These are phyloP conservation scores for Zosterops pallidus DNA, from an alignment of 2,113 vertebrate genomes.

Conservation along the genomic window DNA sequence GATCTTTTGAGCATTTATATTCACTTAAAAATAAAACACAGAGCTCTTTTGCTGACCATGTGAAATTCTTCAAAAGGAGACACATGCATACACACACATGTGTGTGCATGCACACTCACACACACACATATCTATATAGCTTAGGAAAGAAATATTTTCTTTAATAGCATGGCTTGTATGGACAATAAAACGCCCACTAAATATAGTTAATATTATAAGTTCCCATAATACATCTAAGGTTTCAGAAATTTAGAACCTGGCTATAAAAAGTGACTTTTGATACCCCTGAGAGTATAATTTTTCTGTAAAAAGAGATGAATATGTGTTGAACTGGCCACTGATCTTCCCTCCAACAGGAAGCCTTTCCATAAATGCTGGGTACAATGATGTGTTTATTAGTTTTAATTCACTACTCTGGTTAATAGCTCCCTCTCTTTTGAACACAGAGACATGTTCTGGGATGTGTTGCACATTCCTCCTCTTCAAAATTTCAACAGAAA, in stretches of 20 bases:
- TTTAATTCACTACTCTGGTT: background rate
- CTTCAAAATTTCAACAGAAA: constrained; percentile 7
- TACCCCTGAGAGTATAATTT: background rate
- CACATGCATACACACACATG: background rate
- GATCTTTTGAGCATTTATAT: background rate
- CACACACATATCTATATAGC: rapidly evolving
- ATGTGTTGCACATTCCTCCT: background rate
- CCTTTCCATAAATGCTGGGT: background rate
- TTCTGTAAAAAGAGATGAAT: background rate
- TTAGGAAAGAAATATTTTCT: background rate
- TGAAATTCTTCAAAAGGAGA: background rate
- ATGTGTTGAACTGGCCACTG: background rate
- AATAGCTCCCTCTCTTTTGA: background rate
- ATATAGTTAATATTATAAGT: constrained; percentile 34
- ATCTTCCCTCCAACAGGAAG: background rate
- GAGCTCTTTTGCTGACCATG: background rate
- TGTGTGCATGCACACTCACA: rapidly evolving
- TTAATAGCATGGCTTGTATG: background rate
- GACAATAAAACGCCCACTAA: background rate
- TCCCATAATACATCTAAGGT: background rate
- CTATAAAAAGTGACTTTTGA: constrained; percentile 5
- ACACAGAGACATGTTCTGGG: background rate
- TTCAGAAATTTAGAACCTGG: constrained; percentile 21
- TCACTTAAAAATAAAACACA: background rate
- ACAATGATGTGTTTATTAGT: constrained; percentile 25